Base-by-base conservation (phyloP, 2,113 vertebrate genomes). In the Myiozetetes cayanensis region DNA sequence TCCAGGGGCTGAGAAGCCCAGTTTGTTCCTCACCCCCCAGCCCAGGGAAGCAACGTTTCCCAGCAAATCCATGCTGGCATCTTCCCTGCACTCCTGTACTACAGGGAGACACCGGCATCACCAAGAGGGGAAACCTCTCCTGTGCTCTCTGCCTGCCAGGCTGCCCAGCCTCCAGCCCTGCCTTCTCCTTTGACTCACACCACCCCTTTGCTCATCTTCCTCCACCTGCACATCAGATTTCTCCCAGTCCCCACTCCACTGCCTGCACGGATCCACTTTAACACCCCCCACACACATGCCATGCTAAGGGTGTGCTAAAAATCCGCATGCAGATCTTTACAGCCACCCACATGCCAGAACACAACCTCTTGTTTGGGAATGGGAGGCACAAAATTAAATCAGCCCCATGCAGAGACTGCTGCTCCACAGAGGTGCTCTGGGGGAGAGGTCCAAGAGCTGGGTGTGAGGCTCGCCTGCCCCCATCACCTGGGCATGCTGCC, bases 331-430 rank as follows among this genome's bases (percentile, higher is more conserved):
- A 95, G 89, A 77, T 90, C 94, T 94, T 94, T 87, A 71, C 75
- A 92, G 90, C 96, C 94, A 96, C 94, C 96, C 94, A 96, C 96
- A 75, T 43, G 83, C 90, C 96, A 96, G 92, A 63, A 95, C 76
- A 94, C 68, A 90, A 84, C 79, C 79, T 96, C 96, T 89, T 91
- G 88, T 93, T 93, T 95, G 88, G 76, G 90, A 97, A 93, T 3
- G 4, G 59, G 50, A 84, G 76, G 83, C 79, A 81, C 65, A 84
- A 66, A 96, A 94, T 88, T 84, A 90, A 88, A 75, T 55, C 85
- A 55, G 28, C 31, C n/a, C 92, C 92, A 86, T 92, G 82, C 44
- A 75, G 83, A 68, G 82, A 35, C 49, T 58, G 80, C 77, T 95
- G 47, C 89, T 87, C 83, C 1, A 25, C 91, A 87, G 91, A 92